A percentile compares a stretch with the other conserved stretches of the same genome.
Conservation (phyloP, 2,888 invertebrate genomes). For the Xanthia togata region DNA sequence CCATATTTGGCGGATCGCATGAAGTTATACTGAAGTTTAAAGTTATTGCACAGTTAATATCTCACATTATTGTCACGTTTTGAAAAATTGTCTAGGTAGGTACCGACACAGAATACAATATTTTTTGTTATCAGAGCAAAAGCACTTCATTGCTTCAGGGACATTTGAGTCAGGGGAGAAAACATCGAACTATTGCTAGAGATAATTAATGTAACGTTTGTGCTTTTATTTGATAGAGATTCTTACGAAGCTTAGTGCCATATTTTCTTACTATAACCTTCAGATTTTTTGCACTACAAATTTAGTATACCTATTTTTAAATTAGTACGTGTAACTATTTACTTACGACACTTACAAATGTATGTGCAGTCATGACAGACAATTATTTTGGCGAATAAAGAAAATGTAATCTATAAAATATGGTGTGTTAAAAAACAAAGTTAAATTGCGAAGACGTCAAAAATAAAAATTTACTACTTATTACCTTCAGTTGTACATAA, state of each 20-base stretch:
- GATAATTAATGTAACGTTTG: conserved; percentile 10
- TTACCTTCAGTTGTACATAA: too few species aligned
- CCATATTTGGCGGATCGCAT: not conserved
- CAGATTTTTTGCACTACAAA: not conserved
- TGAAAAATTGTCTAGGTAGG: not conserved
- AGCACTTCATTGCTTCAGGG: not conserved
- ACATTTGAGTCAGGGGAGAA: not conserved
- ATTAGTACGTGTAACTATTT: conserved; percentile 1
- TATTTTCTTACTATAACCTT: not conserved
- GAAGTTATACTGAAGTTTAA: conserved; percentile 20
- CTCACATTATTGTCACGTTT: not conserved
- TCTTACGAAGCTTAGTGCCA: not conserved
- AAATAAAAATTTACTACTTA: too few species aligned
- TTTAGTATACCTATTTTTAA: too few species aligned
- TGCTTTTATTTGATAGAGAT: too few species aligned
- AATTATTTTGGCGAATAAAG: not conserved
- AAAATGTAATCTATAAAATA: not conserved
- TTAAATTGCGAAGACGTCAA: not conserved
- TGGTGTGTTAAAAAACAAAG: conserved; percentile 11
- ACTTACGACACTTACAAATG: not conserved
- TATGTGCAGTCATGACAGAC: conserved; percentile 4
- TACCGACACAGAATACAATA: not conserved
- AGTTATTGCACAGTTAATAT: conserved; percentile 22
- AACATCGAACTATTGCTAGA: not conserved
- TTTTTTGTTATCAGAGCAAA: conserved; percentile 10